Evolutionary conservation across 1,140 invertebrate genomes (phyloP).

Genomic region (Halesus radiatus): DNA sequence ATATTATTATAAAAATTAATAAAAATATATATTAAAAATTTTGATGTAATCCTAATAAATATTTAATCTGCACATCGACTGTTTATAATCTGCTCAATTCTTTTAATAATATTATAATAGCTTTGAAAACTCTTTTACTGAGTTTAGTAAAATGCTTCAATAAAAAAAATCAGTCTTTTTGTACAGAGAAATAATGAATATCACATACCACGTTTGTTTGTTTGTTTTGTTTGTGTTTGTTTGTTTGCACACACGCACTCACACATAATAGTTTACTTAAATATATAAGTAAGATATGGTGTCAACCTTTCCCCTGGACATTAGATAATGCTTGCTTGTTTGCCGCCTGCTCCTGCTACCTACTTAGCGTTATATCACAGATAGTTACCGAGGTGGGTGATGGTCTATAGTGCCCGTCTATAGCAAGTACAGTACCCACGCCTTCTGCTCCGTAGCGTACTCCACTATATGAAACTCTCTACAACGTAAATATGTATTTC

Average conservation of each 20-base stretch:
- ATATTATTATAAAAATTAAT: slow-evolving; percentile 55
- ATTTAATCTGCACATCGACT: slow-evolving; percentile 54
- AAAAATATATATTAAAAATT: slow-evolving; percentile 56
- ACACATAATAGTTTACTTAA: slow-evolving; percentile 68
- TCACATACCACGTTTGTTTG: slow-evolving; percentile 63
- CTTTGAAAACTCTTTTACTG: slow-evolving; percentile 54
- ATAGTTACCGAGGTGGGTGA: slow-evolving; percentile 71
- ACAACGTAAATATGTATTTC: slow-evolving; percentile 56
- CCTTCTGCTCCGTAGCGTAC: slow-evolving; percentile 46
- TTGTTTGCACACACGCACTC: slow-evolving; percentile 60
- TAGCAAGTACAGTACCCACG: no score
- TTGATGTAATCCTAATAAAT: slow-evolving; percentile 57
- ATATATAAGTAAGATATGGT: slow-evolving; percentile 73
- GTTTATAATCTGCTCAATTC: slow-evolving; percentile 55
- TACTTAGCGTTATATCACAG: slow-evolving; percentile 73
- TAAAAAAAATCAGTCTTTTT: slow-evolving; percentile 72
- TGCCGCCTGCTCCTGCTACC: slow-evolving; percentile 72
- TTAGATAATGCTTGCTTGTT: slow-evolving; percentile 64
- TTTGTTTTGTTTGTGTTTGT: no score
- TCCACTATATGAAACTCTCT: slow-evolving; percentile 57
- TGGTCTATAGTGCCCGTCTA: slow-evolving; percentile 14
- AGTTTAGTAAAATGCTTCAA: slow-evolving; percentile 62
- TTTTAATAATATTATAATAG: slow-evolving; percentile 51
- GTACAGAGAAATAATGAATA: slow-evolving; percentile 67
- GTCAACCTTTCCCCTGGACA: slow-evolving; percentile 72